Percentiles rank a stretch among this genome's conserved stretches.
Evolutionary conservation across 2,888 invertebrate species (phyloP).

Genomic region (Nemapogon koenigi): DNA sequence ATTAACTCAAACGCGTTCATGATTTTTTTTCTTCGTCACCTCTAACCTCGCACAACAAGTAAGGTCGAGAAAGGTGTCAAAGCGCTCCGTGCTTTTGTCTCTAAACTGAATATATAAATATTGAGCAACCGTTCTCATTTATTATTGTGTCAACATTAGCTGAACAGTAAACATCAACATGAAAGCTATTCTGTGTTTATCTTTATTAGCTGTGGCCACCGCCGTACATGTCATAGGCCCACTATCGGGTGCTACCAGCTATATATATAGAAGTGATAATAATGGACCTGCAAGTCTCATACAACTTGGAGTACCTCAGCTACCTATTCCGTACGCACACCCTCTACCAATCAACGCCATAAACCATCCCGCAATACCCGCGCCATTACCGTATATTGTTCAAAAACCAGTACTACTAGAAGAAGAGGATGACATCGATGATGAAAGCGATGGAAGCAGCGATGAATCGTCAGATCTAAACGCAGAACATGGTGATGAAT

Average conservation of each 20-base stretch:
- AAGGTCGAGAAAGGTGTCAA: conserved; percentile 41
- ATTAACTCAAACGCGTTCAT: too few relatives aligned
- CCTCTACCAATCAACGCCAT: conserved; percentile 28
- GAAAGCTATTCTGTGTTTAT: conserved; percentile 18
- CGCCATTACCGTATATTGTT: conserved; percentile 42
- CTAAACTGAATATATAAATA: conserved; percentile 53
- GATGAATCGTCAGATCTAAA: conserved; percentile 19
- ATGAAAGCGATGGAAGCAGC: conserved; percentile 26
- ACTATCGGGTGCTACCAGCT: conserved; percentile 61
- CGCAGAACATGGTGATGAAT: conserved; percentile 24
- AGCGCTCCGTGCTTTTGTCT: conserved; percentile 45
- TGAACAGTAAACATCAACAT: conserved; percentile 29
- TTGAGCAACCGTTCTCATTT: conserved; percentile 44
- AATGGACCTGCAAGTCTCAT: conserved; percentile 52
- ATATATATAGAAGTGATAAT: conserved; percentile 57
- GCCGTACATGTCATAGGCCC: conserved; percentile 17
- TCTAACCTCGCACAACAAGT: conserved; percentile 56
- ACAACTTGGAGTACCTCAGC: conserved; percentile 38
- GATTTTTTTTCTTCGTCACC: too few relatives aligned
- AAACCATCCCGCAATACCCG: conserved; percentile 28
- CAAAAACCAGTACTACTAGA: conserved; percentile 33
- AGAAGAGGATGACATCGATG: conserved; percentile 34
- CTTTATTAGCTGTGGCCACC: conserved; percentile 17
- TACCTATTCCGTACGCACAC: conserved; percentile 31
- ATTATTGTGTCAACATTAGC: conserved; percentile 10